A percentile compares a stretch with the other conserved stretches of the same genome.
phyloP scores from a whole-genome alignment of 2,888 invertebrate genomes.

The Eucera pruinosa region DNA sequence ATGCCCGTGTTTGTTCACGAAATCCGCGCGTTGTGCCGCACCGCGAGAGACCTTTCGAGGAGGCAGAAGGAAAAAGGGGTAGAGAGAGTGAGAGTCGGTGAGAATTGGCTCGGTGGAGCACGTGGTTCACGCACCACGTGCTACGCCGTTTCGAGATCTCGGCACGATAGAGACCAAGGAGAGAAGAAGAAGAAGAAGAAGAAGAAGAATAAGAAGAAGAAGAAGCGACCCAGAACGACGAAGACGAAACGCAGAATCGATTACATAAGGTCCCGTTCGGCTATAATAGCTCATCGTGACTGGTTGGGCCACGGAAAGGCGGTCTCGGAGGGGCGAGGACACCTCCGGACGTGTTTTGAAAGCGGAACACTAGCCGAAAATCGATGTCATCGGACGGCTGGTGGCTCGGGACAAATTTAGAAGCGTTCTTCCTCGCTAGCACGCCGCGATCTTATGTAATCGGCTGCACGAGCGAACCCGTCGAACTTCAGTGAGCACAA shows the following conservation, averaged over 20 bases:
- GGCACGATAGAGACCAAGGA: slow-evolving; percentile 1
- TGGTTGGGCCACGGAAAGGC: slow-evolving; percentile 48
- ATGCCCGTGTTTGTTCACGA: slow-evolving; percentile 59
- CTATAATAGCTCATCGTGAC: slow-evolving; percentile 66
- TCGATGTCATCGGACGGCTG: slow-evolving; percentile 66
- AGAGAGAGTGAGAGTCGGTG: slow-evolving; percentile 25
- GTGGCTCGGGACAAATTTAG: slow-evolving; percentile 66
- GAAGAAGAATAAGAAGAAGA: neutral
- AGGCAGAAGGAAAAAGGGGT: slow-evolving; percentile 17
- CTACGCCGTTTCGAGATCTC: neutral
- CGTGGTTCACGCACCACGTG: slow-evolving; percentile 44
- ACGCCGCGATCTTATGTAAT: slow-evolving; percentile 56
- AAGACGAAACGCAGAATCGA: slow-evolving; percentile 39
- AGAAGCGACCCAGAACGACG: slow-evolving; percentile 28
- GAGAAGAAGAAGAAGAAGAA: neutral
- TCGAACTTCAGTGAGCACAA: neutral
- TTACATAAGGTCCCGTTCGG: slow-evolving; percentile 60
- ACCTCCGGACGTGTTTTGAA: slow-evolving; percentile 64
- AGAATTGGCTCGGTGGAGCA: slow-evolving; percentile 8
- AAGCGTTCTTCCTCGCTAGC: slow-evolving; percentile 62
- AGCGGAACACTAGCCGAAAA: slow-evolving; percentile 59
- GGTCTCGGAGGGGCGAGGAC: slow-evolving; percentile 45
- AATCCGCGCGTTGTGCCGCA: slow-evolving; percentile 49
- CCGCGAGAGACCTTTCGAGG: slow-evolving; percentile 62
- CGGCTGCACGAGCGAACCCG: slow-evolving; percentile 9